phyloP scores from a whole-genome alignment of 2,888 invertebrate genomes.

The Hemicrepidius hirtus region DNA sequence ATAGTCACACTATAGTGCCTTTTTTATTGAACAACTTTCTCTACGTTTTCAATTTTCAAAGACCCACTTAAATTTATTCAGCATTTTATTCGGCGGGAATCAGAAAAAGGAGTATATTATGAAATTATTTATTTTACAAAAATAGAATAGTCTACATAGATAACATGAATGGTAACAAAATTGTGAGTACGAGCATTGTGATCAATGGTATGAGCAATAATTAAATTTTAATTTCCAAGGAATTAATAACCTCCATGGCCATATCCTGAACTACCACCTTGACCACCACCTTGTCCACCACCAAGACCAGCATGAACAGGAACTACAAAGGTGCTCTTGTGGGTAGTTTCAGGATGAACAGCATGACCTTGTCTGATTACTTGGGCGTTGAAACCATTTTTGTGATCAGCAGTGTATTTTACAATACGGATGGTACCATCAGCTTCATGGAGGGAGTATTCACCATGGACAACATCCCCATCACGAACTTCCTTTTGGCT shows the following conservation, averaged over 20 bases:
- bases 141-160: not conserved
- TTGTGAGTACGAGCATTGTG: not conserved
- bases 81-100: no score
- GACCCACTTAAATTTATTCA: no score
- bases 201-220: not conserved
- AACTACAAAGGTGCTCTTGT: conserved; percentile 37
- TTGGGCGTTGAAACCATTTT: conserved; percentile 70
- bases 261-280: not conserved
- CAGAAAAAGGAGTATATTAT: no score
- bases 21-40: no score
- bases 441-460: conserved; percentile 73
- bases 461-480: conserved; percentile 73
- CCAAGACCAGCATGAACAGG: not conserved
- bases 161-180: not conserved
- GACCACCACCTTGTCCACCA: not conserved
- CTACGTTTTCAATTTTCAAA: no score
- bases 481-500: conserved; percentile 75
- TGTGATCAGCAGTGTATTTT: conserved; percentile 74
- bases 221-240: not conserved
- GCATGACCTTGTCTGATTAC: conserved; percentile 52
- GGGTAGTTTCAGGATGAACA: conserved; percentile 55
- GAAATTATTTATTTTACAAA: conserved; percentile 1
- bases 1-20: no score
- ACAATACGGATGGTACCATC: conserved; percentile 74
- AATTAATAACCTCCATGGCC: not conserved